phyloP scores from a whole-genome alignment of 1,140 invertebrate species.

The Zaprionus inermis region DNA sequence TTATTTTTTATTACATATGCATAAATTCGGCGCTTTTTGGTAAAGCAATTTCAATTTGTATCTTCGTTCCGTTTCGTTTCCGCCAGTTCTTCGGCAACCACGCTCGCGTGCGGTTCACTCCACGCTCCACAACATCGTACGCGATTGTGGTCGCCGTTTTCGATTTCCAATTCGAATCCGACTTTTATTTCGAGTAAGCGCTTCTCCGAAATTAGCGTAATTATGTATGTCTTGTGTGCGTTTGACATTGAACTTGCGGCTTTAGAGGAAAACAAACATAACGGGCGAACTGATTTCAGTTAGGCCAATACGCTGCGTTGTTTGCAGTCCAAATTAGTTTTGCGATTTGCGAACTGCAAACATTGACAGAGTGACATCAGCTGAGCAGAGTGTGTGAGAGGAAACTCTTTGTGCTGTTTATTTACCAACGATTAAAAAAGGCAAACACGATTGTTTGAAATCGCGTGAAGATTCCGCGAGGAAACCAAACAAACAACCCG shows the following conservation, averaged over 20 bases:
- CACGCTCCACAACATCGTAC: neutral
- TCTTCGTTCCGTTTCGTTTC: constrained; percentile 25
- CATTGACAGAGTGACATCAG: constrained; percentile 75
- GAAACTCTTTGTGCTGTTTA: constrained; percentile 25
- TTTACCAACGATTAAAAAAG: constrained; percentile 34
- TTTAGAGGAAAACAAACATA: constrained; percentile 40
- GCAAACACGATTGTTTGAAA: constrained; percentile 29
- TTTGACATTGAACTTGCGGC: constrained; percentile 73
- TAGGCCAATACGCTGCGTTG: constrained; percentile 47
- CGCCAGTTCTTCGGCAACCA: constrained; percentile 50
- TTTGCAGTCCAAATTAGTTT: constrained; percentile 74
- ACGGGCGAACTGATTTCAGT: constrained; percentile 42
- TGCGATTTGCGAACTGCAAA: constrained; percentile 63
- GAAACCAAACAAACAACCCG: constrained; percentile 20
- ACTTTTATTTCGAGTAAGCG: neutral
- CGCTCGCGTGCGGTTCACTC: constrained; percentile 54
- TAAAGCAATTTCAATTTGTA: constrained; percentile 54
- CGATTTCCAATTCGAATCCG: neutral
- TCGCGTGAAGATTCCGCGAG: constrained; percentile 44
- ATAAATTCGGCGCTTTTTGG: constrained; percentile 59
- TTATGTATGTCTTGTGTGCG: neutral
- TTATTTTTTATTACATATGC: constrained; percentile 62
- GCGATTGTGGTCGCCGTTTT: no score
- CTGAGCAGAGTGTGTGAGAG: constrained; percentile 3
- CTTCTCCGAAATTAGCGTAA: constrained; percentile 18